A percentile compares a stretch with the other conserved stretches of the same genome.
These are phyloP conservation scores for Charadrius vociferus DNA, from an alignment of 2,113 vertebrate genomes.

Conservation along the genomic window DNA sequence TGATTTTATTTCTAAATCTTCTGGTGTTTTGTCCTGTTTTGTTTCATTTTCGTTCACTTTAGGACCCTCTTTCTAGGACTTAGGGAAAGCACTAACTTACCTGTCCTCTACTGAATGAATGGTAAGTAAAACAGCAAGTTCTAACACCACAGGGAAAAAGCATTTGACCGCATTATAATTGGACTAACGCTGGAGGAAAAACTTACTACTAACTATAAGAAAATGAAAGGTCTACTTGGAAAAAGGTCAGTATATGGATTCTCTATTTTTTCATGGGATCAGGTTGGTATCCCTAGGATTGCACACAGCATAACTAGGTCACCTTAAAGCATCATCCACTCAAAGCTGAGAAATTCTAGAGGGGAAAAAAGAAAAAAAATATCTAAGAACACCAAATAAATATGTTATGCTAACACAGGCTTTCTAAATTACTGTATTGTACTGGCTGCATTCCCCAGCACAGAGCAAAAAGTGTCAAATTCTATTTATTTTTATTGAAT, in stretches of 20 bases:
- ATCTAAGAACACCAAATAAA: not conserved
- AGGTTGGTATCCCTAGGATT: not conserved
- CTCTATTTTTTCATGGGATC: not conserved
- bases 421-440: not conserved
- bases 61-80: not conserved
- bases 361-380: not conserved
- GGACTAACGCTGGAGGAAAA: not conserved
- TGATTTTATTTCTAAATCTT: not conserved
- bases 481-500: slow-evolving; percentile 35
- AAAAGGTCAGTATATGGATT: not conserved
- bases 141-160: not conserved
- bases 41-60: not conserved
- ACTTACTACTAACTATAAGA: not conserved
- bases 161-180: not conserved
- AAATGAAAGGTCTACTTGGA: not conserved
- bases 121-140: not conserved
- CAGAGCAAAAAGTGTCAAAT: slow-evolving; percentile 6
- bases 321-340: not conserved
- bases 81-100: not conserved
- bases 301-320: slow-evolving; percentile 12
- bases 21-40: not conserved
- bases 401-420: not conserved
- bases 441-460: not conserved
- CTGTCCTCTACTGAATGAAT: not conserved
- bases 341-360: not conserved